Percentiles rank a stretch among this genome's conserved stretches.
These are phyloP conservation scores for Aradus depressus DNA, from an alignment of 2,888 invertebrate species.

Conservation along the genomic window DNA sequence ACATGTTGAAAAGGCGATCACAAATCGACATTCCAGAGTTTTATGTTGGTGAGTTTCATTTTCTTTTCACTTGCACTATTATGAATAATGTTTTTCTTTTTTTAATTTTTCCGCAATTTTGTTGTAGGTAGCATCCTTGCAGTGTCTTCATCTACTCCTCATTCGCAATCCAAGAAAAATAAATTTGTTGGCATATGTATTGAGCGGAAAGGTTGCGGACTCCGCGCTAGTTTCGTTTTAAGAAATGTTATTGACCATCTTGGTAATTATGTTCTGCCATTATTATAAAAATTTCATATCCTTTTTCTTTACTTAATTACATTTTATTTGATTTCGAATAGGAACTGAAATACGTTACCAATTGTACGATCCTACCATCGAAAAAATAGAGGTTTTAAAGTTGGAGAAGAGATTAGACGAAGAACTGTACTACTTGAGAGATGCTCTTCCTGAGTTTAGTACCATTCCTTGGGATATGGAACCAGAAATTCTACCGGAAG, in stretches of 20 bases:
- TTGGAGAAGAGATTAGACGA: slow-evolving; percentile 89
- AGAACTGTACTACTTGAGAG: slow-evolving; percentile 74
- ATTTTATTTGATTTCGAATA: slow-evolving; percentile 27
- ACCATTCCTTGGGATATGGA: slow-evolving; percentile 91
- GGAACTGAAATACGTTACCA: slow-evolving; percentile 63
- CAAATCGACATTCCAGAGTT: slow-evolving; percentile 90
- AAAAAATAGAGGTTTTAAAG: slow-evolving; percentile 77
- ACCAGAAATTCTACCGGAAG: slow-evolving; percentile 64
- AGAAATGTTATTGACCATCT: slow-evolving; percentile 85
- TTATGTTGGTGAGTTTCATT: slow-evolving; percentile 68
- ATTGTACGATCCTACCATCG: slow-evolving; percentile 86
- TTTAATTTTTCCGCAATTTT: slow-evolving; percentile 5
- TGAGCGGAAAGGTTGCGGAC: slow-evolving; percentile 65
- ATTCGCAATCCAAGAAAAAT: slow-evolving; percentile 71
- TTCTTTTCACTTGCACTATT: slow-evolving; percentile 1
- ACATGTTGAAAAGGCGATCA: slow-evolving; percentile 78
- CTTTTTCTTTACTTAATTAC: not conserved
- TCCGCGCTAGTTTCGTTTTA: slow-evolving; percentile 73
- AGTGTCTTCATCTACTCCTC: slow-evolving; percentile 74
- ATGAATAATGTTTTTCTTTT: not conserved
- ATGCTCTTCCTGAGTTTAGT: slow-evolving; percentile 82
- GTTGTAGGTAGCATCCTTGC: slow-evolving; percentile 70
- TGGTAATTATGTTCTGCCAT: slow-evolving; percentile 32
- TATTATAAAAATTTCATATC: not conserved
- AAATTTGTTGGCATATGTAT: slow-evolving; percentile 94